phyloP scores from a whole-genome alignment of 2,797 vertebrate species.

The Premnoplex brunnescens region DNA sequence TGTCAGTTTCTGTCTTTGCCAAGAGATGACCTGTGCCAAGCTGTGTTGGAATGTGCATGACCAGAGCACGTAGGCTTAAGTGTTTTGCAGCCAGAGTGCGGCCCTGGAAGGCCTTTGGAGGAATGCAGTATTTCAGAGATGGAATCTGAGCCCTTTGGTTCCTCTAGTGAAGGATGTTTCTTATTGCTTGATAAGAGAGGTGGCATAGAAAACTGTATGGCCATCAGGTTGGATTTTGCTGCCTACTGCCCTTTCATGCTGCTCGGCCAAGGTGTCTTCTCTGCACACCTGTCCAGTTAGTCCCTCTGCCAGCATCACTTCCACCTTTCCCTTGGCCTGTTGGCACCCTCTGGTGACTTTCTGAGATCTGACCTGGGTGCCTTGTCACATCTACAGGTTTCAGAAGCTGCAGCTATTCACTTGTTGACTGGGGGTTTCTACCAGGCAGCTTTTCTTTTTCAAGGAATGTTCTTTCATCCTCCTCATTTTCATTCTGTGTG shows the following conservation, averaged over 20 bases:
- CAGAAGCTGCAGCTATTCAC: not conserved
- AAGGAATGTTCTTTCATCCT: slow-evolving; percentile 32
- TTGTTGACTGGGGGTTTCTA: not conserved
- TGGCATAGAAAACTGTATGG: not conserved
- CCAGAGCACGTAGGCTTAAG: accelerated
- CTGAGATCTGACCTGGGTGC: not conserved
- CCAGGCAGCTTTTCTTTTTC: slow-evolving; percentile 23
- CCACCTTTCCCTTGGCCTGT: not conserved
- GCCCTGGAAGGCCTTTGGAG: not conserved
- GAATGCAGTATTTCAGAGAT: not conserved
- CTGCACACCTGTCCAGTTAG: not conserved
- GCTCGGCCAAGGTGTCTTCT: not conserved
- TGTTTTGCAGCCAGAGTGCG: not conserved
- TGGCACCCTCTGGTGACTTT: not conserved
- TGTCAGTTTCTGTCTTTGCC: not conserved
- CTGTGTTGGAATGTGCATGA: not conserved
- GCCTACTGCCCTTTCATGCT: accelerated
- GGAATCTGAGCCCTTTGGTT: not conserved
- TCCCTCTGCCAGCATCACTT: not conserved
- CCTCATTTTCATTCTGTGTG: slow-evolving; percentile 55
- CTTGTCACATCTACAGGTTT: not conserved
- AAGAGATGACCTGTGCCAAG: not conserved
- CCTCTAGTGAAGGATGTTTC: not conserved
- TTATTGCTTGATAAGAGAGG: not conserved
- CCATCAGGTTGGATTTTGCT: not conserved